phyloP scores from a whole-genome alignment of 2,888 invertebrate species.

The Lagria hirta region DNA sequence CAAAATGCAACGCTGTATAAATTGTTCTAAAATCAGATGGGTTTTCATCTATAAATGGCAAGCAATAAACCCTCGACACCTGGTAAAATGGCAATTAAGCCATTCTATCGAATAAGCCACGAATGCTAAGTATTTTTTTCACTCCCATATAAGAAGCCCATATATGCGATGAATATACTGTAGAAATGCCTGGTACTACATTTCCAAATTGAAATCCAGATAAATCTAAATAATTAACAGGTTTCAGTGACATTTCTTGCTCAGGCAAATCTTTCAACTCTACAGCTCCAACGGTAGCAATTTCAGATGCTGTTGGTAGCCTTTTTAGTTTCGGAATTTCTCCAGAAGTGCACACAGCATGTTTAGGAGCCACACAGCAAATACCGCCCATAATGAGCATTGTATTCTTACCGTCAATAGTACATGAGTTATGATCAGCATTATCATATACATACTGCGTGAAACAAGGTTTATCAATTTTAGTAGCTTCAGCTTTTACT shows the following conservation, averaged over 20 bases:
- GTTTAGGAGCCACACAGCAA: neutral
- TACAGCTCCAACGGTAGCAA: neutral
- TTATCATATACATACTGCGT: neutral
- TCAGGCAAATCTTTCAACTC: neutral
- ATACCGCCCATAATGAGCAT: neutral
- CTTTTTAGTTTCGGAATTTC: neutral
- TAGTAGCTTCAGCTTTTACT: no score
- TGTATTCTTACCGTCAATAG: neutral
- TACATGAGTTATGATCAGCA: neutral
- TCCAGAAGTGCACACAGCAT: neutral
- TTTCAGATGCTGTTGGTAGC: neutral
- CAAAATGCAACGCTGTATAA: slow-evolving; percentile 10
- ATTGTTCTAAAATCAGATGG: slow-evolving; percentile 11
- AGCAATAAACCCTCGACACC: slow-evolving; percentile 4
- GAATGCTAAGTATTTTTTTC: neutral
- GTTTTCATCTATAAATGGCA: slow-evolving; percentile 14
- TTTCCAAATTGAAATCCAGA: neutral
- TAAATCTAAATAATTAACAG: neutral
- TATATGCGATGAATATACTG: neutral
- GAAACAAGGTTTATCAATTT: no score
- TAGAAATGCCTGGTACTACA: no score
- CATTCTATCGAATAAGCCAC: neutral
- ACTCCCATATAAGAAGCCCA: neutral
- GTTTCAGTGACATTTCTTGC: neutral
- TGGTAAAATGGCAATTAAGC: neutral